phyloP scores from a whole-genome alignment of 2,888 invertebrate genomes.

The Gymnoscelis rufifasciata region DNA sequence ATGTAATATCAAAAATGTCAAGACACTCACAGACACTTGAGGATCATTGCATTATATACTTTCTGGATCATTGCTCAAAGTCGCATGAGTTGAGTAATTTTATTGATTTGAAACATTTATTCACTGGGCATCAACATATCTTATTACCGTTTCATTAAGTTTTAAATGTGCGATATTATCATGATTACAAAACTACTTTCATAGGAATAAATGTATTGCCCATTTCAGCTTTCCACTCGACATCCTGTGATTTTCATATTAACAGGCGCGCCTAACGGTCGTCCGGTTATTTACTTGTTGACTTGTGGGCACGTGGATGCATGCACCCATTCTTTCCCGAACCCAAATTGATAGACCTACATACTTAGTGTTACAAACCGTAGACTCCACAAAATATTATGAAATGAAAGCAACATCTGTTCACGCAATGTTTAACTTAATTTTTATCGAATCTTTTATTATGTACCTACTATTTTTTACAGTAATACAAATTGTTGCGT shows the following conservation, averaged over 20 bases:
- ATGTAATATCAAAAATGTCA: slow-evolving; percentile 36
- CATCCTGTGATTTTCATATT: slow-evolving; percentile 33
- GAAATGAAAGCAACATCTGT: too few relatives aligned
- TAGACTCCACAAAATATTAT: too few relatives aligned
- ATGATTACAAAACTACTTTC: slow-evolving; percentile 23
- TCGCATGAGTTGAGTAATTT: slow-evolving; percentile 8
- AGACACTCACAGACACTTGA: slow-evolving; percentile 21
- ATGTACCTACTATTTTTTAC: too few relatives aligned
- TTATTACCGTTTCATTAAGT: not conserved
- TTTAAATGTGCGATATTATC: slow-evolving; percentile 8
- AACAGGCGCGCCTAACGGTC: slow-evolving; percentile 27
- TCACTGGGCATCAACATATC: slow-evolving; percentile 6
- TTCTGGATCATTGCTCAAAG: too few relatives aligned
- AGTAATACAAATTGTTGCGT: too few relatives aligned
- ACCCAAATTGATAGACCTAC: too few relatives aligned
- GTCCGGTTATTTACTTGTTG: slow-evolving; percentile 30
- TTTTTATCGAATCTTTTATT: too few relatives aligned
- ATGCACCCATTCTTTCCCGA: slow-evolving; percentile 2
- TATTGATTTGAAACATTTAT: slow-evolving; percentile 8
- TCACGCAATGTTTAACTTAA: too few relatives aligned
- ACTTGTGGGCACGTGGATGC: slow-evolving; percentile 23
- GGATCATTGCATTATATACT: too few relatives aligned
- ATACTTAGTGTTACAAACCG: too few relatives aligned
- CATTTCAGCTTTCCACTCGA: slow-evolving; percentile 29
- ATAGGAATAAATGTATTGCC: slow-evolving; percentile 15